A percentile compares a stretch with the other conserved stretches of the same genome.
These are phyloP conservation scores for Limnodromus scolopaceus DNA, from an alignment of 2,797 vertebrate genomes.

Conservation along the genomic window DNA sequence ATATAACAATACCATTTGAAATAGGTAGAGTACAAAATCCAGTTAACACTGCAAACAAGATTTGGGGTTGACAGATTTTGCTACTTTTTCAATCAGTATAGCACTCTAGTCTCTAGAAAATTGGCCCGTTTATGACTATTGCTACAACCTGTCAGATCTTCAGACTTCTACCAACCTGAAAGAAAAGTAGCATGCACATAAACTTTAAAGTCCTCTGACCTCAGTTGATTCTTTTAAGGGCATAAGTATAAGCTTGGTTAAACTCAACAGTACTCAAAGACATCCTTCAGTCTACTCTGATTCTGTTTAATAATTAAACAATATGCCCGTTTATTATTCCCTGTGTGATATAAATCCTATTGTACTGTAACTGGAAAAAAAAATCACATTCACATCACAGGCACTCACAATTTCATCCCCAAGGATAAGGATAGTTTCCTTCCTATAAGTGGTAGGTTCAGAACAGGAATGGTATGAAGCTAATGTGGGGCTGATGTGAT, in stretches of 20 bases:
- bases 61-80: neutral
- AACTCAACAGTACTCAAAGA: neutral
- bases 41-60: neutral
- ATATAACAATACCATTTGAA: accelerated
- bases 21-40: neutral
- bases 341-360: neutral
- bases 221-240: neutral
- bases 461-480: neutral
- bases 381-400: neutral
- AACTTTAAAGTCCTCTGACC: neutral
- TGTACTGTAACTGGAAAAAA: neutral
- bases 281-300: neutral
- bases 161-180: neutral
- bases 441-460: neutral
- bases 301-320: neutral
- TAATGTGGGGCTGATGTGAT: neutral
- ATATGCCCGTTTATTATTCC: neutral
- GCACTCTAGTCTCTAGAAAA: neutral
- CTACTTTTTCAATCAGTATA: neutral
- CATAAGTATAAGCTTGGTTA: neutral
- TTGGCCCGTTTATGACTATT: neutral
- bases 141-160: neutral
- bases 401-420: accelerated
- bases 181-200: neutral
- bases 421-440: neutral